Base-by-base conservation (phyloP, 2,888 invertebrate genomes). In the Lagria hirta region DNA sequence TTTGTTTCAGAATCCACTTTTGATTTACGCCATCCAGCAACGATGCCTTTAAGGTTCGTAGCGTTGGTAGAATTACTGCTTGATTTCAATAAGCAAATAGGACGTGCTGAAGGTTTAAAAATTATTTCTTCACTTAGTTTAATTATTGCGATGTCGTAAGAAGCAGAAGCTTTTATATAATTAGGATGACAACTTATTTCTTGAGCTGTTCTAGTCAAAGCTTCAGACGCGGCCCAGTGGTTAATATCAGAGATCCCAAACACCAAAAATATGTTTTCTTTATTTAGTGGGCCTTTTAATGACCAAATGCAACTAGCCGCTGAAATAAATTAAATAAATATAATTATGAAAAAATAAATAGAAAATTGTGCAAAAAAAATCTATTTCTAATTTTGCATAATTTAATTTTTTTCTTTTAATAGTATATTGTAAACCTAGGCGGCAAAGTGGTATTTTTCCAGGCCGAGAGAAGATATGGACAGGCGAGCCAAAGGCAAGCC, bases 1-100 rank as follows among this genome's bases (percentile, higher is more conserved):
- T 69, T 67, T 5, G 73, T 71, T 2, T 66, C 69, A 1, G 66
- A 60, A 0, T 73, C 75, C 1, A 61, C 44, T 49, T 76, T 76
- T 32, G 75, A 77, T 5, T 69, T 70, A 5, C 81, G 81, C 81
- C 81, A 83, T 3, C 82, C 62, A 1, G 80, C 76, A 3, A 81
- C 76, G 66, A 72, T 69, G 5, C 79, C 81, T 5, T 51, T 59
- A 27, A 68, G 67, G 0, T 73, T 71, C 5, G 75, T 69, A 7
- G 77, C 60, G 8, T 43, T 34, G 15, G 54, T 47, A 8, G 65
- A 26, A 10, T 57, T 49, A 10, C 48, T 49, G 10, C 71, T 55
- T 1, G 70, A 73, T 1, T 69, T 61, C 80, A 79, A 80, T 4
- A 80, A 56, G 42, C 80, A 80, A 12, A 78, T 70, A 0, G 80